Conservation (phyloP, 92 coral and sea anemone genomes). For the Epizoanthus rinbou region DNA sequence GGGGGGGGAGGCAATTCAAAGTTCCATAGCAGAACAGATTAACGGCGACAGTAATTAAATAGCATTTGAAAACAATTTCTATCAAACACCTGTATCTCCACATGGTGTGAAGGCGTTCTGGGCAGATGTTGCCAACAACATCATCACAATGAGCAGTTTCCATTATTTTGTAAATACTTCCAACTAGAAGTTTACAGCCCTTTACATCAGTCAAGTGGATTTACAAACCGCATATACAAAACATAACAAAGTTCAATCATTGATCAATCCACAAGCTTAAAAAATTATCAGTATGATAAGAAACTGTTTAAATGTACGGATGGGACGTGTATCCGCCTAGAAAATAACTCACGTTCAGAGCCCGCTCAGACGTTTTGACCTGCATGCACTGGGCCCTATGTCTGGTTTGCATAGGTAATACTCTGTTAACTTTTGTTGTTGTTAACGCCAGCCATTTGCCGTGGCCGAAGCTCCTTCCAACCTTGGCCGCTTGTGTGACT, state of each 20-base stretch:
- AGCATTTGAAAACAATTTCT: too few relatives aligned
- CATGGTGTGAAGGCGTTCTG: neutral
- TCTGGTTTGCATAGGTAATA: slow-evolving; percentile 28
- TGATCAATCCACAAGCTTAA: slow-evolving; percentile 1
- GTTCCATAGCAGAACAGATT: too few relatives aligned
- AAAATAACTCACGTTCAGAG: neutral
- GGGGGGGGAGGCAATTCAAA: too few relatives aligned
- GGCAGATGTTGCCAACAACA: neutral
- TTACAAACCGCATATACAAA: neutral
- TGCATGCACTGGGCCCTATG: slow-evolving; percentile 25
- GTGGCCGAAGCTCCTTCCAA: slow-evolving; percentile 75
- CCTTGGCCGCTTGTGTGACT: slow-evolving; percentile 83
- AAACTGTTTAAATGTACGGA: neutral
- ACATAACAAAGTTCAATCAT: neutral
- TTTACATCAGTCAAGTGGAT: neutral
- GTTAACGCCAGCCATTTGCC: slow-evolving; percentile 92
- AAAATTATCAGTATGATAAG: neutral
- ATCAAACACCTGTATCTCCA: neutral
- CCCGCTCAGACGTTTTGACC: slow-evolving; percentile 39
- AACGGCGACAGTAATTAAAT: too few relatives aligned
- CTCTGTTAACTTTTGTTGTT: neutral
- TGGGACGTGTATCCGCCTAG: slow-evolving; percentile 5
- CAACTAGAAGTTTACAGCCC: neutral
- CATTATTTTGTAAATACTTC: neutral
- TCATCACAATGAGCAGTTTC: neutral